Evolutionary conservation across 35 echinoderm and acorn worm genomes (phyloP).

Genomic region (Heliocidaris tuberculata): DNA sequence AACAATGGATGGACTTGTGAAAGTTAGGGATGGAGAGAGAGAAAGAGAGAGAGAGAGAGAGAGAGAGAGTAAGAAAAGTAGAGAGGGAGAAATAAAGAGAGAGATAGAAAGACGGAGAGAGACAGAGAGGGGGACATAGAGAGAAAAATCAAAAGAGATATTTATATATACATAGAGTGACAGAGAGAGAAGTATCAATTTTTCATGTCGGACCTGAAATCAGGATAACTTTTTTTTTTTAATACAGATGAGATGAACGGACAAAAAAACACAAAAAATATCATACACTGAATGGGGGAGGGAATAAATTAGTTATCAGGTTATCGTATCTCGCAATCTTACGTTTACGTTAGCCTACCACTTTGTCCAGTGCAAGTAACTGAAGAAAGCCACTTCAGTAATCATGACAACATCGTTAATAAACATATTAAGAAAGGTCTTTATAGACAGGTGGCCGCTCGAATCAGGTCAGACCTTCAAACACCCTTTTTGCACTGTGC

Average conservation of each 20-base stretch:
- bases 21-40: background rate
- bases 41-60: background rate
- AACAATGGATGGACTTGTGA: background rate
- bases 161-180: no score
- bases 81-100: background rate
- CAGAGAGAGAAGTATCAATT: background rate
- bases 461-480: background rate
- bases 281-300: background rate
- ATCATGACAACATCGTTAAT: background rate
- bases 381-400: background rate
- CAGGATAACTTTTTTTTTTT: no score
- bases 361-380: background rate
- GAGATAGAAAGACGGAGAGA: background rate
- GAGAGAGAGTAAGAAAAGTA: no score
- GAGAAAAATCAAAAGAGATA: no score
- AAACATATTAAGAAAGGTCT: background rate
- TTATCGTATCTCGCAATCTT: no score
- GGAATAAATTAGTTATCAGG: background rate
- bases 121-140: no score
- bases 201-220: no score
- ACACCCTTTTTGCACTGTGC: background rate
- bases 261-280: no score
- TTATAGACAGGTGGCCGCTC: background rate
- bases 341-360: no score
- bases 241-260: background rate